Percentiles rank a stretch among this genome's conserved stretches.
Conservation (phyloP, 2,797 vertebrate species). For the Falco columbarius region DNA sequence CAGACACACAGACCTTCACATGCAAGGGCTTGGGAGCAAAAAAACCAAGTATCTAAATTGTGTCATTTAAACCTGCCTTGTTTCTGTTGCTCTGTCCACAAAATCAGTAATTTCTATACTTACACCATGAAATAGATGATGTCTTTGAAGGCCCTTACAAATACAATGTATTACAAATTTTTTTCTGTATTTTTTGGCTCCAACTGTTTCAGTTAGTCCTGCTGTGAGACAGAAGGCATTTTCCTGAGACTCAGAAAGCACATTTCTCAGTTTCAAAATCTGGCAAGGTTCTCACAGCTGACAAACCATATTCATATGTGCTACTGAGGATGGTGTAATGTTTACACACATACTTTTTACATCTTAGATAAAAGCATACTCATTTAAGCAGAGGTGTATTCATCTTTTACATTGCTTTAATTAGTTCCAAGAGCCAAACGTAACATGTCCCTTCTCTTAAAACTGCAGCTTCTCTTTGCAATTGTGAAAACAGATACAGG, state of each 20-base stretch:
- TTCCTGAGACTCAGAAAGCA: background rate
- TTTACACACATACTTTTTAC: background rate
- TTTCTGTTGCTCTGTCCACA: background rate
- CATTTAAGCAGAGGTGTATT: background rate
- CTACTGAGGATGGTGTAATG: background rate
- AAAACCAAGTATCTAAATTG: background rate
- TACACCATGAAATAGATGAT: background rate
- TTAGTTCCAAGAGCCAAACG: background rate
- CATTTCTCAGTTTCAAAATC: background rate
- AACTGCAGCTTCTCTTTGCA: background rate
- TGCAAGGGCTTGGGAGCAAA: background rate
- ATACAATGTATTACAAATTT: background rate
- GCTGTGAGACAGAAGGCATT: background rate
- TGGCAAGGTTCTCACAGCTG: background rate
- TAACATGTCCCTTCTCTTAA: background rate
- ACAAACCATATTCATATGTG: background rate
- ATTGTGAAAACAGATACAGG: background rate
- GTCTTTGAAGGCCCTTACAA: background rate
- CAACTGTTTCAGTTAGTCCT: background rate
- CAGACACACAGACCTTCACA: background rate
- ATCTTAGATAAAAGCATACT: background rate
- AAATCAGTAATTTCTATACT: background rate
- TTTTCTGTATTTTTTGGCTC: background rate
- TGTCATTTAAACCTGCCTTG: background rate
- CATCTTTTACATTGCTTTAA: background rate